Evolutionary conservation across 1,140 invertebrate species (phyloP).

Genomic region (Plectrocnemia conspersa): DNA sequence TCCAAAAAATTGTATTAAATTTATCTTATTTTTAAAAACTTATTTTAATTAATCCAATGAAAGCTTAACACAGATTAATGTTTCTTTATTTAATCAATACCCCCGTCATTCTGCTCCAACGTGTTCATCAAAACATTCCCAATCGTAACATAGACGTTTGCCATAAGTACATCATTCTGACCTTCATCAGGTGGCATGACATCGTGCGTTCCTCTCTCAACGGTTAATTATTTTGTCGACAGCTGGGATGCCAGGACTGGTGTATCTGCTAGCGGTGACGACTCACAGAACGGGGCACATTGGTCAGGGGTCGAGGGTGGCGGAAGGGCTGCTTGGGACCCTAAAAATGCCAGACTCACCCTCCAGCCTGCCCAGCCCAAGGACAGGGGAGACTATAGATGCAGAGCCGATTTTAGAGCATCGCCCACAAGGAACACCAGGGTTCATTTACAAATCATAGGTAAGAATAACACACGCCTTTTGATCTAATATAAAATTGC

Average conservation of each 20-base stretch:
- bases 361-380: conserved; percentile 18
- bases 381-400: conserved; percentile 30
- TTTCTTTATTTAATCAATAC: no score
- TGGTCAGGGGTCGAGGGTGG: conserved; percentile 23
- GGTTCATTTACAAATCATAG: conserved; percentile 28
- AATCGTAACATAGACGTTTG: no score
- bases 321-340: conserved; percentile 22
- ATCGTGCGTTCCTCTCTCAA: neutral
- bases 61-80: no score
- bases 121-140: no score
- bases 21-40: no score
- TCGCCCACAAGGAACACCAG: conserved; percentile 31
- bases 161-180: no score
- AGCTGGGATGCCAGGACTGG: conserved; percentile 20
- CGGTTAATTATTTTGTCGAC: neutral
- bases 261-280: conserved; percentile 6
- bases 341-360: conserved; percentile 19
- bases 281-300: conserved; percentile 18
- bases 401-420: conserved; percentile 29
- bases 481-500: no score
- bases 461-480: no score
- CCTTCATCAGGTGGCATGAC: no score
- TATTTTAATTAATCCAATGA: no score
- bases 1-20: no score
- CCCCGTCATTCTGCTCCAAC: no score